Conservation (phyloP, 2,113 vertebrate species). For the Panthera uncia region DNA sequence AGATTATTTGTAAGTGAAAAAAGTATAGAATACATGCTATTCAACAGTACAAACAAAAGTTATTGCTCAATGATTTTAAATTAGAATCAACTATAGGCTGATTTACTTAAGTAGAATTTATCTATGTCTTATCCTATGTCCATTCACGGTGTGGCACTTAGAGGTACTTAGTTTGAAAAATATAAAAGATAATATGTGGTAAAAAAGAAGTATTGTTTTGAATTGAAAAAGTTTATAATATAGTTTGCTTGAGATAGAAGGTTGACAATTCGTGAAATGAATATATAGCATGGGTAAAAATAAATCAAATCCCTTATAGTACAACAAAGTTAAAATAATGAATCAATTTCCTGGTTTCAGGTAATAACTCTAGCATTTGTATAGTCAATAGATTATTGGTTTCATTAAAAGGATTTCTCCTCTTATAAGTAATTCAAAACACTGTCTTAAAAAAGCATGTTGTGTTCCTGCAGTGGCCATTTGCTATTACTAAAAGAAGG, state of each 20-base stretch:
- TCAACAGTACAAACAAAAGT: not conserved
- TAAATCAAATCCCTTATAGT: not conserved
- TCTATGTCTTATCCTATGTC: not conserved
- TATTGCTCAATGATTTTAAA: not conserved
- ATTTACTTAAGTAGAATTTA: not conserved
- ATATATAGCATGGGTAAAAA: not conserved
- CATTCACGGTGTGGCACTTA: not conserved
- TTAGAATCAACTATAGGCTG: not conserved
- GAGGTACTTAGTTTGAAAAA: not conserved
- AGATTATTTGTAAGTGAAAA: not conserved
- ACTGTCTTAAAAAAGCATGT: not conserved
- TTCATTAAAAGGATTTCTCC: conserved; percentile 23
- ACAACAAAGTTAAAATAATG: not conserved
- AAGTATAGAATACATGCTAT: not conserved
- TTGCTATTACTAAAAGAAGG: conserved; percentile 14
- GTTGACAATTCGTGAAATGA: not conserved
- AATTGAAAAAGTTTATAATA: conserved; percentile 1
- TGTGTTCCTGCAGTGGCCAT: not conserved
- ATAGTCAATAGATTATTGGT: not conserved
- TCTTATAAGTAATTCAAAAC: conserved; percentile 28
- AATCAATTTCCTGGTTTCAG: not conserved
- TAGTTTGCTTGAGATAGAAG: not conserved
- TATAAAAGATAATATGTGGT: not conserved
- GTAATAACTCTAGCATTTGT: not conserved
- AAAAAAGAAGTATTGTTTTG: not conserved